Percentiles rank a stretch among this genome's conserved stretches.
These are phyloP conservation scores for Petroica traversi DNA, from an alignment of 2,113 vertebrate genomes.

Conservation along the genomic window DNA sequence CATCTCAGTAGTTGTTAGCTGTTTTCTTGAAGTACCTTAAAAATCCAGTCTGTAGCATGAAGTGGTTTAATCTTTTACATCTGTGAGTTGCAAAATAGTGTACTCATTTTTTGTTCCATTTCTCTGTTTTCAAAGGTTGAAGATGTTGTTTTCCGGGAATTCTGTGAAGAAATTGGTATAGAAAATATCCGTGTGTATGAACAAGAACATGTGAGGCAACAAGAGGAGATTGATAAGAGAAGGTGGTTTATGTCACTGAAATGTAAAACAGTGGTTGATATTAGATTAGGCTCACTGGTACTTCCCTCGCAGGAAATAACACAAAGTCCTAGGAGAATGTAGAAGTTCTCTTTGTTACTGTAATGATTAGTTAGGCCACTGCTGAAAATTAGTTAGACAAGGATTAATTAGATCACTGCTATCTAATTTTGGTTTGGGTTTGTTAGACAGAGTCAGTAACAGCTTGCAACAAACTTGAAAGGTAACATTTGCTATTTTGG, in stretches of 20 bases:
- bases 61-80: neutral
- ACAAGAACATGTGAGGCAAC: conserved; percentile 80
- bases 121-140: conserved; percentile 78
- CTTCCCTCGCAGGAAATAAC: neutral
- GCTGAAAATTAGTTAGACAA: neutral
- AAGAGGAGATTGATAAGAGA: conserved; percentile 86
- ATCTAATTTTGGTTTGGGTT: neutral
- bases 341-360: neutral
- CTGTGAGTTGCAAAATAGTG: neutral
- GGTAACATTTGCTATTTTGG: neutral
- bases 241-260: conserved; percentile 69
- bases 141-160: conserved; percentile 86
- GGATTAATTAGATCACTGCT: neutral
- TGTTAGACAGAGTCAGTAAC: neutral
- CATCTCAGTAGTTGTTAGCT: neutral
- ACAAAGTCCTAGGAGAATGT: neutral
- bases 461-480: neutral
- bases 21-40: neutral
- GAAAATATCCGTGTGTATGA: conserved; percentile 90
- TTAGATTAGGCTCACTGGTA: neutral
- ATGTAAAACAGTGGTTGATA: neutral
- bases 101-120: neutral
- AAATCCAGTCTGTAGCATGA: neutral
- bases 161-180: conserved; percentile 90
- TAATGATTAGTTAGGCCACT: neutral